These are phyloP conservation scores for Scomber japonicus DNA, from an alignment of 2,113 vertebrate genomes.

Conservation along the genomic window DNA sequence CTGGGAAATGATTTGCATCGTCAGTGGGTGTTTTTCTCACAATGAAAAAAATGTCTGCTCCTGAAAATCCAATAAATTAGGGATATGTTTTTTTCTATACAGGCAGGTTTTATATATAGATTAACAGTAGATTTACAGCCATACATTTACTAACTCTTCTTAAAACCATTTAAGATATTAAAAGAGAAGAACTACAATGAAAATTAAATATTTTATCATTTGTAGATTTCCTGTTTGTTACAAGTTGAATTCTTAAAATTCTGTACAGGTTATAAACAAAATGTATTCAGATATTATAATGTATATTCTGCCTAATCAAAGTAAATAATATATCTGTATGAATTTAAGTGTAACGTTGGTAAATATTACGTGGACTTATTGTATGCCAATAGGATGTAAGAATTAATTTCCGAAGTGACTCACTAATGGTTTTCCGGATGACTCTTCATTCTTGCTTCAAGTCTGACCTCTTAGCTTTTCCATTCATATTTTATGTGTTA, in stretches of 20 bases:
- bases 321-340: background rate
- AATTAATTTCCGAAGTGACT: slow-evolving; percentile 42
- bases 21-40: background rate
- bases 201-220: background rate
- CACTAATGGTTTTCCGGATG: slow-evolving; percentile 24
- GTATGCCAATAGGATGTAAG: background rate
- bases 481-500: slow-evolving; percentile 55
- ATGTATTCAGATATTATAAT: background rate
- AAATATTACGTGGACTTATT: background rate
- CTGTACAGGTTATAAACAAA: background rate
- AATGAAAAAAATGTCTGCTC: background rate
- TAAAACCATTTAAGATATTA: background rate
- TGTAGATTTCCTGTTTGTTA: background rate
- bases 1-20: background rate
- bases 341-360: background rate
- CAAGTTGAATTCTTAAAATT: background rate
- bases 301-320: background rate
- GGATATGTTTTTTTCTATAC: background rate
- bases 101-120: background rate
- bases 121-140: background rate
- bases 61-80: background rate
- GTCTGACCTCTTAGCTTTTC: slow-evolving; percentile 39
- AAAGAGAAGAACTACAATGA: background rate
- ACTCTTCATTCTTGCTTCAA: slow-evolving; percentile 50
- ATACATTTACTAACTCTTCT: background rate